phyloP scores from a whole-genome alignment of 2,888 invertebrate species.

The Acanthosepion lycidas region DNA sequence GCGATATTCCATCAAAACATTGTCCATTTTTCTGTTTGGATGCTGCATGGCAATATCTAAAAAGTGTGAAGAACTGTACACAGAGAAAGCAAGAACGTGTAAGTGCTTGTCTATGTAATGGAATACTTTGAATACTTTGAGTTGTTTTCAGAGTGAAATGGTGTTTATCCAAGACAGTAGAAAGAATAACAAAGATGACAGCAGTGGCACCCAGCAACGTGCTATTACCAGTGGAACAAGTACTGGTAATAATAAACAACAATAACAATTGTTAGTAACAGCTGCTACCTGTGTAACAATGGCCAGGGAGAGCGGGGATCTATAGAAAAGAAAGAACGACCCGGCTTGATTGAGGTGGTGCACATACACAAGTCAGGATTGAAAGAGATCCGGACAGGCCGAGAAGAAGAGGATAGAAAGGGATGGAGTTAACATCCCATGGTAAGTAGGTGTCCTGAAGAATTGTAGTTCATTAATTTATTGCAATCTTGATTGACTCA shows the following conservation, averaged over 20 bases:
- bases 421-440: neutral
- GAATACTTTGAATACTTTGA: neutral
- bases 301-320: neutral
- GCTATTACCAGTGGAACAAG: neutral
- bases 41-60: slow-evolving; percentile 1
- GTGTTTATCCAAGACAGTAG: neutral
- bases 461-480: no score
- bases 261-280: slow-evolving; percentile 6
- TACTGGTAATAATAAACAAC: neutral
- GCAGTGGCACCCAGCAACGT: neutral
- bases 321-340: no score
- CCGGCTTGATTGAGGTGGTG: no score
- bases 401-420: neutral
- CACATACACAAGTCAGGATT: no score
- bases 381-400: neutral
- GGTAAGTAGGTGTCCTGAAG: no score
- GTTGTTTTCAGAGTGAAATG: neutral
- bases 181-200: no score
- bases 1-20: slow-evolving; percentile 44
- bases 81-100: neutral
- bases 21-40: slow-evolving; percentile 36
- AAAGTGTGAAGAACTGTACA: neutral
- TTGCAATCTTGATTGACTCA: no score
- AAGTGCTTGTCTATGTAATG: neutral
- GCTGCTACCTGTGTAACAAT: neutral